A percentile compares a stretch with the other conserved stretches of the same genome.
Evolutionary conservation across 2,797 vertebrate genomes (phyloP).

Genomic region (Garrulus glandarius): DNA sequence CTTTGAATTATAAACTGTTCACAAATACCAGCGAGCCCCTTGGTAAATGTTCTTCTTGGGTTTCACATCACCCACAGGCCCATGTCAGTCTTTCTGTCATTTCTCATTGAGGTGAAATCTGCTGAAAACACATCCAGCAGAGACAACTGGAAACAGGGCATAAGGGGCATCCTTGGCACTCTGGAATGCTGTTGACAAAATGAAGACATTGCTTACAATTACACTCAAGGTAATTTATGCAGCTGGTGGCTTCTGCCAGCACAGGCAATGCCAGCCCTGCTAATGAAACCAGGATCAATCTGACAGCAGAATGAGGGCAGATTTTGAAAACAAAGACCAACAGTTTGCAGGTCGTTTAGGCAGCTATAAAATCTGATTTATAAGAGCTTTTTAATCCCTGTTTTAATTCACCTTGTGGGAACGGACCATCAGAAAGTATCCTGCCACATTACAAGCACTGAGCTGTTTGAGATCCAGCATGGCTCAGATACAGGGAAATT

Average conservation of each 20-base stretch:
- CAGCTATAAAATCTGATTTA: constrained; percentile 72
- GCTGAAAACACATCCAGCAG: background rate
- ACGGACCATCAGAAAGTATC: constrained; percentile 28
- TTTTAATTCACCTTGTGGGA: constrained; percentile 72
- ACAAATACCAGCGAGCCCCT: background rate
- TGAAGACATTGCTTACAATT: constrained; percentile 62
- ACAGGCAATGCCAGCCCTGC: constrained; percentile 46
- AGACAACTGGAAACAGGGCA: constrained; percentile 5
- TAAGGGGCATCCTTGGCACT: background rate
- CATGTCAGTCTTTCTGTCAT: background rate
- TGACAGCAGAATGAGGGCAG: constrained; percentile 60
- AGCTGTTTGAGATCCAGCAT: background rate
- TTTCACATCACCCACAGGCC: background rate
- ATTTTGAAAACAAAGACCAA: constrained; percentile 60
- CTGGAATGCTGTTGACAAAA: constrained; percentile 50
- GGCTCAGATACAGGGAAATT: background rate
- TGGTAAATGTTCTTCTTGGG: background rate
- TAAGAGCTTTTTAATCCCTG: constrained; percentile 58
- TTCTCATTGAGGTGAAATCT: background rate
- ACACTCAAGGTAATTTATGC: constrained; percentile 49
- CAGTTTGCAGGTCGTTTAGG: constrained; percentile 66
- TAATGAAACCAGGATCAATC: constrained; percentile 62
- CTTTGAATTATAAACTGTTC: background rate
- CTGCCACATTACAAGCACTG: background rate
- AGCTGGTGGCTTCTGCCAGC: constrained; percentile 26